Conservation (phyloP, 2,113 vertebrate species). For the Lucifuga dentata region DNA sequence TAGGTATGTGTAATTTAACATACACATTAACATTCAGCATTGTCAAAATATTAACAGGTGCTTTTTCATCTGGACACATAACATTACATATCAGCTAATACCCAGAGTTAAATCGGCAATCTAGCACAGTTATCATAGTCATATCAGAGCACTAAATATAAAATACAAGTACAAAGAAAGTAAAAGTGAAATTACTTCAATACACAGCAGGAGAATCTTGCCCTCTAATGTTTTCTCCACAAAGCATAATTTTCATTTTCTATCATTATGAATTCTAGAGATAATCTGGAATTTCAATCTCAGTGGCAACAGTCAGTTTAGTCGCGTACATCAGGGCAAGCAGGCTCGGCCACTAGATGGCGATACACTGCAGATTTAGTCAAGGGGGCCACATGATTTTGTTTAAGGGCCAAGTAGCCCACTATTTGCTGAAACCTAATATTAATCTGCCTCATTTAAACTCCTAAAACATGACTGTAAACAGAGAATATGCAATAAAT, state of each 20-base stretch:
- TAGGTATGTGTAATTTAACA: slow-evolving; percentile 1
- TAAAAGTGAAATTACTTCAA: slow-evolving; percentile 12
- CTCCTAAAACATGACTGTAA: background rate
- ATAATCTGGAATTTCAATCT: slow-evolving; percentile 5
- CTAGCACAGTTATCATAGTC: slow-evolving; percentile 22
- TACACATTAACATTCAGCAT: background rate
- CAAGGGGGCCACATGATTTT: too few species aligned
- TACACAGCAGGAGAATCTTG: background rate
- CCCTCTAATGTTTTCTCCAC: slow-evolving; percentile 19
- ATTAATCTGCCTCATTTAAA: background rate
- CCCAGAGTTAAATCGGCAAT: too few species aligned
- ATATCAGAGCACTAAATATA: slow-evolving; percentile 22
- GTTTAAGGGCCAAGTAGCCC: too few species aligned
- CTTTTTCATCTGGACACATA: background rate
- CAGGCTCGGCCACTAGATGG: too few species aligned
- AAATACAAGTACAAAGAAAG: background rate
- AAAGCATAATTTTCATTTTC: slow-evolving; percentile 9
- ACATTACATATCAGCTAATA: background rate
- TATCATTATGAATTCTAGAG: background rate
- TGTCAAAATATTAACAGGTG: background rate
- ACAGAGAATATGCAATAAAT: too few species aligned
- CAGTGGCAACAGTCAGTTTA: background rate
- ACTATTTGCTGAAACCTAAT: too few species aligned
- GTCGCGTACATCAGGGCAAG: too few species aligned
- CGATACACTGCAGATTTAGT: too few species aligned